A percentile compares a stretch with the other conserved stretches of the same genome.
Evolutionary conservation across 2,888 invertebrate species (phyloP).

Genomic region (Plebejus melissa): DNA sequence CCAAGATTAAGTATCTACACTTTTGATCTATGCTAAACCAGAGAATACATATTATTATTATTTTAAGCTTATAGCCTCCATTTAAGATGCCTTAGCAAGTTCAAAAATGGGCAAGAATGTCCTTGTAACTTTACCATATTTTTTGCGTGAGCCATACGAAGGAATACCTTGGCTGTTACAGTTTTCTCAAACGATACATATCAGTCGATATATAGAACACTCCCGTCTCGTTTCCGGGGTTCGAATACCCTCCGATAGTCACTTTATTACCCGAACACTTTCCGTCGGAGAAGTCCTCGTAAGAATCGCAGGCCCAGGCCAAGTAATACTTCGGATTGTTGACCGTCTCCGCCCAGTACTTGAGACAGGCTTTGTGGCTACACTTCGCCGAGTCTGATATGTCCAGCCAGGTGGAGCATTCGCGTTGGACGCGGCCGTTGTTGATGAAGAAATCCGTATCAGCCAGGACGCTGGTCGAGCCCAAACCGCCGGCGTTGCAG

Average conservation of each 20-base stretch:
- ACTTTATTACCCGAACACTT: constrained; percentile 58
- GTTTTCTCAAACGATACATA: background rate
- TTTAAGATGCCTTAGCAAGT: background rate
- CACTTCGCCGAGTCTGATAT: constrained; percentile 64
- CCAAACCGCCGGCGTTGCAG: constrained; percentile 78
- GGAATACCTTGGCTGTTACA: background rate
- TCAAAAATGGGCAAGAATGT: too few relatives aligned
- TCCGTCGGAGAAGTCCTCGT: constrained; percentile 54
- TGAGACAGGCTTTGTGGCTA: constrained; percentile 66
- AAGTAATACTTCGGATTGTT: constrained; percentile 51
- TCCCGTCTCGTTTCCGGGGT: constrained; percentile 67
- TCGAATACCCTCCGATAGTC: constrained; percentile 63
- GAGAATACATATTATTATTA: too few relatives aligned
- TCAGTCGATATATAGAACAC: constrained; percentile 59
- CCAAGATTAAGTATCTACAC: background rate
- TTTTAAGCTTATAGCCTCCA: background rate
- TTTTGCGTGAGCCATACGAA: background rate
- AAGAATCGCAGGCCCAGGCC: constrained; percentile 62
- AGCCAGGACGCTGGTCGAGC: constrained; percentile 71
- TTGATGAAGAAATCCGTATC: constrained; percentile 80
- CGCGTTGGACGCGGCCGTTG: constrained; percentile 75
- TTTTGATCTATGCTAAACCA: background rate
- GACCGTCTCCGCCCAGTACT: constrained; percentile 58
- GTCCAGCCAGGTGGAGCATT: constrained; percentile 63
- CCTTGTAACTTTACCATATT: too few relatives aligned